Evolutionary conservation across 2,888 invertebrate species (phyloP).

Genomic region (Lasioglossum morio): DNA sequence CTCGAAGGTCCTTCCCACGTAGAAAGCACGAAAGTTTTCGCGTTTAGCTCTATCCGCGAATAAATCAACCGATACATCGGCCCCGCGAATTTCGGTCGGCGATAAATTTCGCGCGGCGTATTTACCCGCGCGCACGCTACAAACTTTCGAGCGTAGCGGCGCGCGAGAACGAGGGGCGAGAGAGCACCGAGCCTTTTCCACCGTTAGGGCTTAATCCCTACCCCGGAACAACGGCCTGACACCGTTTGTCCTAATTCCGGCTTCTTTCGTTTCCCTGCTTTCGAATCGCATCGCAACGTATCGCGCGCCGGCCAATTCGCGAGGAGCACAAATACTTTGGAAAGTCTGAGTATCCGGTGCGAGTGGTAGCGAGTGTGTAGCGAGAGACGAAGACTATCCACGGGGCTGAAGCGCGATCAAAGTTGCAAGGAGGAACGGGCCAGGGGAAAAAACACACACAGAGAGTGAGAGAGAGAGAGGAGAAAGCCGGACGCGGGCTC

Average conservation of each 20-base stretch:
- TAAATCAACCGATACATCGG: conserved; percentile 62
- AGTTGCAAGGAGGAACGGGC: conserved; percentile 38
- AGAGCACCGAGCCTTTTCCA: conserved; percentile 34
- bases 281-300: neutral
- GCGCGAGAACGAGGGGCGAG: conserved; percentile 12
- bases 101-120: conserved; percentile 62
- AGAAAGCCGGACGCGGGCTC: conserved; percentile 41
- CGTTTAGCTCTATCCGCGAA: conserved; percentile 36
- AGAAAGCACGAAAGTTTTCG: conserved; percentile 7
- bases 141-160: conserved; percentile 45
- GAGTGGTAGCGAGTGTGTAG: neutral
- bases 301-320: too few relatives aligned
- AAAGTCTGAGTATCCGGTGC: neutral
- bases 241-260: conserved; percentile 16
- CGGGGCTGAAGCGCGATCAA: conserved; percentile 41
- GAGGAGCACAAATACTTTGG: neutral
- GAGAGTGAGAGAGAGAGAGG: neutral
- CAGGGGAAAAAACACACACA: conserved; percentile 13
- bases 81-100: conserved; percentile 60
- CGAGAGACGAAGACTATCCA: conserved; percentile 13
- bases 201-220: conserved; percentile 42
- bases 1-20: conserved; percentile 18
- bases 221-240: neutral
- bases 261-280: neutral
- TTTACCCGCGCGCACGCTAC: conserved; percentile 57